Percentiles rank a stretch among this genome's conserved stretches.
phyloP scores from a whole-genome alignment of 2,113 vertebrate genomes.

The Lampris megalopsis region DNA sequence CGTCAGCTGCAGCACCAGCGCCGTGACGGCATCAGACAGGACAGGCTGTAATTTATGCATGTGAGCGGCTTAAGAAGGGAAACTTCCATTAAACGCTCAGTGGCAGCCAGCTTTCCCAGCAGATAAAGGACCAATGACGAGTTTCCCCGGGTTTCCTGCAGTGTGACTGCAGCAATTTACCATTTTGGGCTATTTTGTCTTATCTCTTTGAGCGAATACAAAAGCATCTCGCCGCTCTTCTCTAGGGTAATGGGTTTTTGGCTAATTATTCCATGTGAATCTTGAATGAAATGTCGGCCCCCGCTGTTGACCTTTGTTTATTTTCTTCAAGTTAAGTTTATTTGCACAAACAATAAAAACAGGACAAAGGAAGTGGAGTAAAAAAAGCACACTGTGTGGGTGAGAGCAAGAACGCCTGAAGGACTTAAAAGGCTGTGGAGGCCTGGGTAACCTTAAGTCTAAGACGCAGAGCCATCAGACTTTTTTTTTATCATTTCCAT shows the following conservation, averaged over 20 bases:
- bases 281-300: constrained; percentile 5
- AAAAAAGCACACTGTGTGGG: constrained; percentile 2
- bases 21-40: no score
- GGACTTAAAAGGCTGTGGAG: constrained; percentile 32
- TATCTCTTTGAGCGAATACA: background rate
- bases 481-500: constrained; percentile 6
- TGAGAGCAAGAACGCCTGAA: constrained; percentile 29
- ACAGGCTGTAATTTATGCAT: no score
- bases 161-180: background rate
- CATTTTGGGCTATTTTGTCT: no score
- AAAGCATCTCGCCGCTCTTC: background rate
- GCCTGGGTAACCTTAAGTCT: constrained; percentile 40
- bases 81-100: constrained; percentile 8
- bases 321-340: constrained; percentile 18
- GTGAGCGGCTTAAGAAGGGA: no score
- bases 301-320: constrained; percentile 31
- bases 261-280: constrained; percentile 10
- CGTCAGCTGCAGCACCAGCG: no score
- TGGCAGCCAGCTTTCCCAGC: constrained; percentile 21
- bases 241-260: constrained; percentile 7
- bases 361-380: constrained; percentile 26
- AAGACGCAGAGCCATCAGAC: constrained; percentile 8
- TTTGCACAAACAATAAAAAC: constrained; percentile 19
- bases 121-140: constrained; percentile 23
- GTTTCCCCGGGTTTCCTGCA: constrained; percentile 20